Base-by-base conservation (phyloP, 1,140 invertebrate species). In the Brachionus paranguensis region DNA sequence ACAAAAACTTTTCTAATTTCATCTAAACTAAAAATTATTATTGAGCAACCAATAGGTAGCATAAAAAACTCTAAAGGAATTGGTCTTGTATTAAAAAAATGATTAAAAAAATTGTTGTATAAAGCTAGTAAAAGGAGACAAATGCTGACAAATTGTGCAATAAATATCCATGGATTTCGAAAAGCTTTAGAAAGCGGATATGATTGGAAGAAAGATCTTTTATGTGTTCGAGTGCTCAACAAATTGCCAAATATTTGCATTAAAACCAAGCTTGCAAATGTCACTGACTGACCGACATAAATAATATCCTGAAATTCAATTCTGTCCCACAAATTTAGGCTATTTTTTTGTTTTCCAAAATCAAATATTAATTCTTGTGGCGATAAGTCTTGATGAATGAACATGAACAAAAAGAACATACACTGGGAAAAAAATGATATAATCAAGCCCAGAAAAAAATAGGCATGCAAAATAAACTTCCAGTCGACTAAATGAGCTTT, bases 1-100 rank as follows among this genome's bases (percentile, higher is more conserved):
- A 37, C 72, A 76, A 76, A 76, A 50, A 76, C 50, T 76, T 76
- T 76, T 50, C 72, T 76, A 76, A 76, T 76, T 76, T 76, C 72
- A 76, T 76, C 72, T 27, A 47, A 20, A 53, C 43, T 76, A 76
- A 76, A 76, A 53, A 76, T 76, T 27, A 76, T n/a, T 50, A 76
- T 72, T 5, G 43, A 76, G 20, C 43, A 76, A 50, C 72, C 72
- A 12, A 76, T 76, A 7, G 72, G 72, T 27, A 76, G 72, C 72
- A 76, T 76, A 76, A 76, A 76, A 76, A 76, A 76, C 43, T 76
- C 72, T 12, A 76, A 53, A 50, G 72, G 72, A 14, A 78, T n/a
- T 0, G 76, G 76, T 60, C 47, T 33, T 33, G 76, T 78, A 78
- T 55, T 55, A 37, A 78, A 78, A 55, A 78, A 55, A n/a, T 78